Conservation (phyloP, 2,888 invertebrate species). For the Muschampia plurimacula region DNA sequence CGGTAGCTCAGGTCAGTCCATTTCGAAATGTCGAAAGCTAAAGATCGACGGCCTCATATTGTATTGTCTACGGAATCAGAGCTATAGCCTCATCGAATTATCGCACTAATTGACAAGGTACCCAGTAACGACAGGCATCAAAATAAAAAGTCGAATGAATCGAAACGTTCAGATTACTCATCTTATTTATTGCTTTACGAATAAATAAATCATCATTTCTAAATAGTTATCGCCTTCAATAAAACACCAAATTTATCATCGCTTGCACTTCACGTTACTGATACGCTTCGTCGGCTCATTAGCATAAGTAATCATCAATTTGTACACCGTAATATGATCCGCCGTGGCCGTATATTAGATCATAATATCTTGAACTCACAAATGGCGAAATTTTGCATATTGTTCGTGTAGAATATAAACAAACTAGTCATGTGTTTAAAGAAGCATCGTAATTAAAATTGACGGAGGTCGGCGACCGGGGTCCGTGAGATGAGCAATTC, state of each 20-base stretch:
- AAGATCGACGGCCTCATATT: slow-evolving; percentile 3
- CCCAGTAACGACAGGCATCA: slow-evolving; percentile 20
- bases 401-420: slow-evolving; percentile 18
- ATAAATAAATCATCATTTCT: slow-evolving; percentile 33
- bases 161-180: slow-evolving; percentile 20
- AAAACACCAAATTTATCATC: slow-evolving; percentile 37
- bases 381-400: slow-evolving; percentile 32
- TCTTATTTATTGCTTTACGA: slow-evolving; percentile 33
- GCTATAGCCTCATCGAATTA: not conserved
- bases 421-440: slow-evolving; percentile 18
- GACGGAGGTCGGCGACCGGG: slow-evolving; percentile 72
- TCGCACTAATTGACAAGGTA: slow-evolving; percentile 21
- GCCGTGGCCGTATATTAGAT: not conserved
- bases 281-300: slow-evolving; percentile 28
- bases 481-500: slow-evolving; percentile 75
- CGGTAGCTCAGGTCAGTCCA: slow-evolving; percentile 5
- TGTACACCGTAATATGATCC: slow-evolving; percentile 29
- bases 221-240: slow-evolving; percentile 32
- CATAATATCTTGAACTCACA: slow-evolving; percentile 20
- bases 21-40: slow-evolving; percentile 8
- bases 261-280: slow-evolving; percentile 33
- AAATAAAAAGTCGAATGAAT: slow-evolving; percentile 25
- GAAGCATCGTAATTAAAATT: slow-evolving; percentile 64
- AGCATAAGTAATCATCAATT: slow-evolving; percentile 37
- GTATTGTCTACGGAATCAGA: not conserved